Conservation (phyloP, 1,140 invertebrate genomes). For the Apis cerana region DNA sequence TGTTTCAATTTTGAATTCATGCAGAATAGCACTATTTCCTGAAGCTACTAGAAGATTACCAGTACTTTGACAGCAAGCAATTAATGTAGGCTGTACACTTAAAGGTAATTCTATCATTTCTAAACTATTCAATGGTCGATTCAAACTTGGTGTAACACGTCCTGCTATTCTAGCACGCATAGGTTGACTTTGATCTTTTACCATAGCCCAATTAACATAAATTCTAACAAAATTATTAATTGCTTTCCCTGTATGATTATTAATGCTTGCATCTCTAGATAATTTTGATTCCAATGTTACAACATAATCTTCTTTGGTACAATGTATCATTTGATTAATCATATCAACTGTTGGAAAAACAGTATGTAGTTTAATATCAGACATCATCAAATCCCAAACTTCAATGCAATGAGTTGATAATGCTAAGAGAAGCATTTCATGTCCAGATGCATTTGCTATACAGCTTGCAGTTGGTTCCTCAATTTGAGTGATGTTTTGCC, state of each 20-base stretch:
- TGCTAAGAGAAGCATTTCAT: conserved; percentile 82
- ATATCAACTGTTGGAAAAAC: conserved; percentile 85
- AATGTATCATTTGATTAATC: conserved; percentile 83
- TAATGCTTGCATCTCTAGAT: conserved; percentile 80
- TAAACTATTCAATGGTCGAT: conserved; percentile 82
- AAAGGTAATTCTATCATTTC: conserved; percentile 88
- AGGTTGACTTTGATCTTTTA: conserved; percentile 81
- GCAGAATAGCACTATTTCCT: conserved; percentile 81
- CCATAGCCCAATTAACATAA: conserved; percentile 84
- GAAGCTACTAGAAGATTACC: conserved; percentile 84
- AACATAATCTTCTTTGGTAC: conserved; percentile 84
- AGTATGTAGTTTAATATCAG: conserved; percentile 80
- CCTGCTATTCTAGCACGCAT: conserved; percentile 88
- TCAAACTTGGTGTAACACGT: conserved; percentile 84
- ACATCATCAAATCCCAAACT: conserved; percentile 82
- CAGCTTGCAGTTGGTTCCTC: conserved; percentile 85
- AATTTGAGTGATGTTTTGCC: conserved; percentile 85
- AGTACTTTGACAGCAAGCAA: conserved; percentile 85
- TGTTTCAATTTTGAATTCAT: conserved; percentile 83
- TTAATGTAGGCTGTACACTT: conserved; percentile 81
- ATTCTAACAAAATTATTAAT: conserved; percentile 83
- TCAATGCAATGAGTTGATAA: conserved; percentile 84
- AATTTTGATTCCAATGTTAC: conserved; percentile 84
- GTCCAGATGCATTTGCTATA: conserved; percentile 78
- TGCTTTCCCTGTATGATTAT: conserved; percentile 64